Evolutionary conservation across 2,113 vertebrate species (phyloP).

Genomic region (Cyphomyrus discorhynchus): DNA sequence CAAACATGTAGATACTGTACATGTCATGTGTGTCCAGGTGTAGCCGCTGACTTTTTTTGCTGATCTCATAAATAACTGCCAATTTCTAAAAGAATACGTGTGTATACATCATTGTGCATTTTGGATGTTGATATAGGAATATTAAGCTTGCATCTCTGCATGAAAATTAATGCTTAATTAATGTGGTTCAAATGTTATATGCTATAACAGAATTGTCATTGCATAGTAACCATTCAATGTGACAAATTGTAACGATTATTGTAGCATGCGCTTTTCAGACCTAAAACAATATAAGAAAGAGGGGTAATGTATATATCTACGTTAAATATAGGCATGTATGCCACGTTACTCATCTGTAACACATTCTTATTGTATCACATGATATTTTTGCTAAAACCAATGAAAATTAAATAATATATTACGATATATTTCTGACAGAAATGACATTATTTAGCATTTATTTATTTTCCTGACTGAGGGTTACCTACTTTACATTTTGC

Average conservation of each 20-base stretch:
- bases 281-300: background rate
- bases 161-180: background rate
- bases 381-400: background rate
- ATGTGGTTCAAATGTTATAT: background rate
- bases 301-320: background rate
- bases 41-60: background rate
- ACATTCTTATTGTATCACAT: background rate
- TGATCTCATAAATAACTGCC: too few relatives aligned
- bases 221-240: background rate
- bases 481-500: background rate
- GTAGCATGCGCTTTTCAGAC: background rate
- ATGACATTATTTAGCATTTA: background rate
- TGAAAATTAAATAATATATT: background rate
- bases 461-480: background rate
- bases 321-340: background rate
- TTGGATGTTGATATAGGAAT: background rate
- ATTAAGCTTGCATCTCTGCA: background rate
- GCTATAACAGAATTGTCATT: background rate
- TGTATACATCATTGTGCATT: background rate
- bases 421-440: background rate
- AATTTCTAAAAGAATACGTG: background rate
- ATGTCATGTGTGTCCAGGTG: background rate
- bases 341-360: background rate
- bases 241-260: background rate
- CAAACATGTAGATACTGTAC: too few relatives aligned